Conservation (phyloP, 2,797 vertebrate genomes). For the Numenius phaeopus region DNA sequence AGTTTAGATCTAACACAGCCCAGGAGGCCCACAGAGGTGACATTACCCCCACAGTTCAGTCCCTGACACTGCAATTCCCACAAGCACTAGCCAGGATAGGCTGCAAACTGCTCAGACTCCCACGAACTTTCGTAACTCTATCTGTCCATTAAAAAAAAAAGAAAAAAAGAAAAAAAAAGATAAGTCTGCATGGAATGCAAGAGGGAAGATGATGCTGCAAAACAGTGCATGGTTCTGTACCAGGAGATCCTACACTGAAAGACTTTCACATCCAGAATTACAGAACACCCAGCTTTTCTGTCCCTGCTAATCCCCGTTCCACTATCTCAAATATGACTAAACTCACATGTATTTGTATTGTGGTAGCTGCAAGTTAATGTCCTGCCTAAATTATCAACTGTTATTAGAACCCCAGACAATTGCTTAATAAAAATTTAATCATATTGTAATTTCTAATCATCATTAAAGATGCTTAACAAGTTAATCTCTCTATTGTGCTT, state of each 20-base stretch:
- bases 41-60: fast-evolving
- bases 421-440: conserved; percentile 75
- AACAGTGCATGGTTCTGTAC: not conserved
- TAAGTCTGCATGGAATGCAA: not conserved
- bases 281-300: not conserved
- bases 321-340: not conserved
- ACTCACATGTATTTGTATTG: conserved; percentile 48
- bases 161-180: not conserved
- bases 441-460: conserved; percentile 72
- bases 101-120: not conserved
- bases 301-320: not conserved
- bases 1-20: not conserved
- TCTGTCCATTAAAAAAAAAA: not conserved
- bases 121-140: not conserved
- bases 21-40: not conserved
- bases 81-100: not conserved
- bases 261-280: not conserved
- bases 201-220: not conserved
- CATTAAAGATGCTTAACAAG: conserved; percentile 65
- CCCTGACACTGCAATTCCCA: fast-evolving
- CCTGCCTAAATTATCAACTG: conserved; percentile 60
- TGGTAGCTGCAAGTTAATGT: conserved; percentile 54
- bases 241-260: not conserved
- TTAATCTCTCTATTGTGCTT: conserved; percentile 63
- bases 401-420: conserved; percentile 71